Base-by-base conservation (phyloP, 2,888 invertebrate genomes). In the Belgica antarctica region DNA sequence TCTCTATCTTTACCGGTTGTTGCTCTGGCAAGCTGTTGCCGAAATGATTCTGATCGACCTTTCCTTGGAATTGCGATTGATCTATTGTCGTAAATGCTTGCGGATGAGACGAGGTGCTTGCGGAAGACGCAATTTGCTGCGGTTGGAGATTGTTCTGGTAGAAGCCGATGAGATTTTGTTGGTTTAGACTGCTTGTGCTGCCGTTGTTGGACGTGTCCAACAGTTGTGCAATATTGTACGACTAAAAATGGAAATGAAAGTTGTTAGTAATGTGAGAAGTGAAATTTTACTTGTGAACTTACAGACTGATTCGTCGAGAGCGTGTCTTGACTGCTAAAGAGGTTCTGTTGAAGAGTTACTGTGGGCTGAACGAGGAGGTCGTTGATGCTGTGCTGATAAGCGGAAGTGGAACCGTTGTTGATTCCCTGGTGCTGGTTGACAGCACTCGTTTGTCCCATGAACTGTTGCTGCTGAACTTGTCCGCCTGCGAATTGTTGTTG, bases 1-100 rank as follows among this genome's bases (percentile, higher is more conserved):
- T 47, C 8, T 70, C 70, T 22, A 52, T 10, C n/a, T 17, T 52
- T 22, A 22, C 22, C 22, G 15, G 34, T 22, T 31, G 34, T n/a
- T 70, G 71, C n/a, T n/a, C n/a, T n/a, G n/a, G n/a, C 24, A 28
- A 71, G 62, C 52, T 47, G 15, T 71, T 70, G 52, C 71, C 70
- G 41, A 34, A 46, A 41, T 70, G 70, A 57, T 70, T 70, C 17
- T 70, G 61, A 47, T 66, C 66, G 22, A 63, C 36, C 19, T 63
- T 63, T 2, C 25, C 63, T n/a, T 65, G 17, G 27, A 68, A 47
- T 19, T 68, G 68, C n/a, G 28, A 57, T 24, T 52, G 52, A 57
- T 68, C 57, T 10, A 68, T 57, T 31, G 68, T 52, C 1, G 15
- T 46, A 63, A 63, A 63, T 28, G 15, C 15, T 4, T 25, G 27